Conservation (phyloP, 2,888 invertebrate species). For the Nomada hirtipes region DNA sequence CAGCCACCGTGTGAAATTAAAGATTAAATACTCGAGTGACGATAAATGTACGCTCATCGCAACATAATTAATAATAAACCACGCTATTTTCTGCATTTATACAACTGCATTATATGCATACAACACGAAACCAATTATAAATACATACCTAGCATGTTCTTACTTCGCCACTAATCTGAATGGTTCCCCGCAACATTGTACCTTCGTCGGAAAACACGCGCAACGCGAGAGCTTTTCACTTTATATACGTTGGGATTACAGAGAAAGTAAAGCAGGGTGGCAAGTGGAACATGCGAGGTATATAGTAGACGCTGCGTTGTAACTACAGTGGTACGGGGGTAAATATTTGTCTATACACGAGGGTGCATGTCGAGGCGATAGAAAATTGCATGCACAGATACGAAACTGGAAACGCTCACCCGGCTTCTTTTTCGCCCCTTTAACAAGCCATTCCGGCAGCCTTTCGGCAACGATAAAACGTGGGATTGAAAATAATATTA, state of each 20-base stretch:
- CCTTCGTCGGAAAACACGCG: background rate
- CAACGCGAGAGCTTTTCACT: background rate
- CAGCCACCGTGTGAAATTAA: too few species aligned
- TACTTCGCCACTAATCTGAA: background rate
- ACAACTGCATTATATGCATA: too few species aligned
- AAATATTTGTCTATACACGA: conserved; percentile 3
- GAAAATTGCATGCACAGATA: background rate
- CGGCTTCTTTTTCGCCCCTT: too few species aligned
- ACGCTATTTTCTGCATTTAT: too few species aligned
- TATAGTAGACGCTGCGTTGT: background rate
- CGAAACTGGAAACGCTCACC: background rate
- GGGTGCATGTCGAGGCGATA: background rate
- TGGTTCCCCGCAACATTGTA: background rate
- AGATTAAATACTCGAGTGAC: too few species aligned
- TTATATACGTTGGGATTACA: background rate
- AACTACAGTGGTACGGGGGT: background rate
- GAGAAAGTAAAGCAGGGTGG: background rate
- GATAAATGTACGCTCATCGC: too few species aligned
- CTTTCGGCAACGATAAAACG: too few species aligned
- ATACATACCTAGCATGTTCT: too few species aligned
- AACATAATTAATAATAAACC: too few species aligned
- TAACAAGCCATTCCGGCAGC: too few species aligned
- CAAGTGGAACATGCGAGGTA: background rate
- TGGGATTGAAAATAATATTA: too few species aligned
- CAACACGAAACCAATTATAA: too few species aligned